phyloP scores from a whole-genome alignment of 2,797 vertebrate species.

The Rhinogobio ventralis region DNA sequence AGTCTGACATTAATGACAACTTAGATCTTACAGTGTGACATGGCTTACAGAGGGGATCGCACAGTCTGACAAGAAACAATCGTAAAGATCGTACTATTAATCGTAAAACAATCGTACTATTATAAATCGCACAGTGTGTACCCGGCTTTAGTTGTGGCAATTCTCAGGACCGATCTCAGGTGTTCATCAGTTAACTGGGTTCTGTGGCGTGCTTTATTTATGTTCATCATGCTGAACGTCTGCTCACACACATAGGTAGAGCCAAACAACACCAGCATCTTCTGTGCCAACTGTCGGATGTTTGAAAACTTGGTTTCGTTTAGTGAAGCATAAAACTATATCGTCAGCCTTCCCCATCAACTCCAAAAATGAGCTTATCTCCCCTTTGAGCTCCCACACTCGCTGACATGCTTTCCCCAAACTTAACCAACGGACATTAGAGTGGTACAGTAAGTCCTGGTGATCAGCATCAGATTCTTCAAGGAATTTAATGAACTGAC shows the following conservation, averaged over 20 bases:
- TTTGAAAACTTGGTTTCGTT: conserved; percentile 40
- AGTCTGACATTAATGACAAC: too few species aligned
- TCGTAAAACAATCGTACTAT: too few species aligned
- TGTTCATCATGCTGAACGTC: conserved; percentile 47
- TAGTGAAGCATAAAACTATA: conserved; percentile 53
- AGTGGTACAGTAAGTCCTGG: conserved; percentile 39
- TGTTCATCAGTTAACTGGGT: conserved; percentile 50
- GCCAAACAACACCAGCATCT: conserved; percentile 52
- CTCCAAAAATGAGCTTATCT: conserved; percentile 53
- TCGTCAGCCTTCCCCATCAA: too few species aligned
- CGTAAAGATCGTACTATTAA: too few species aligned
- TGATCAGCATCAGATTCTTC: conserved; percentile 48
- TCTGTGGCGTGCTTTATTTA: conserved; percentile 54
- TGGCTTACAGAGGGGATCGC: too few species aligned
- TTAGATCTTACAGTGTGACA: too few species aligned
- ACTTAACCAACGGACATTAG: conserved; percentile 19
- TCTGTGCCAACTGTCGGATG: conserved; percentile 47
- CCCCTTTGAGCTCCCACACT: conserved; percentile 57
- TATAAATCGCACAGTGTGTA: too few species aligned
- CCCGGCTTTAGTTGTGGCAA: conserved; percentile 56
- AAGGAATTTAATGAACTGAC: too few species aligned
- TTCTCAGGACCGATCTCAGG: too few species aligned
- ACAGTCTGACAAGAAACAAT: too few species aligned
- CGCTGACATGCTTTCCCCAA: conserved; percentile 33
- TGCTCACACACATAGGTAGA: too few species aligned